phyloP scores from a whole-genome alignment of 2,888 invertebrate species.

The Leptopterna dolabrata region DNA sequence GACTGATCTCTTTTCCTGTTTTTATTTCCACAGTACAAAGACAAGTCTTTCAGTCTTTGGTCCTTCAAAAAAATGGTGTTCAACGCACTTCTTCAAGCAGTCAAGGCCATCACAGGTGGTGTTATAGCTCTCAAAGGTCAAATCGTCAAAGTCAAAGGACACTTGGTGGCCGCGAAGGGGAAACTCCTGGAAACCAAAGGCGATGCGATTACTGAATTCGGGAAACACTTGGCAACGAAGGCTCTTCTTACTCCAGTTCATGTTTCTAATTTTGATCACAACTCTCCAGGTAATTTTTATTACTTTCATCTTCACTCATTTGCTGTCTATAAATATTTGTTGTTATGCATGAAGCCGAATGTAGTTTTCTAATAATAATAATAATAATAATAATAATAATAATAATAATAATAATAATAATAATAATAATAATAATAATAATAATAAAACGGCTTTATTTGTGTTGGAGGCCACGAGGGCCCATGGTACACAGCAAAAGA shows the following conservation, averaged over 20 bases:
- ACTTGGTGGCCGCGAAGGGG: slow-evolving; percentile 74
- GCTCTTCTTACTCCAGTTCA: slow-evolving; percentile 69
- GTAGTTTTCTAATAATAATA: no score
- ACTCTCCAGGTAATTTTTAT: slow-evolving; percentile 49
- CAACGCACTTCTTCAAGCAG: slow-evolving; percentile 85
- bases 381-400: no score
- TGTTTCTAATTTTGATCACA: slow-evolving; percentile 55
- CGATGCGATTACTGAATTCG: slow-evolving; percentile 82
- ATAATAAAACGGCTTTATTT: no score
- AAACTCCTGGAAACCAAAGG: slow-evolving; percentile 76
- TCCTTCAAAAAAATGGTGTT: slow-evolving; percentile 84
- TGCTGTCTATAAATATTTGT: not conserved
- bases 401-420: no score
- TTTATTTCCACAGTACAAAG: slow-evolving; percentile 60
- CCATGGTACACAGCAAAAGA: no score
- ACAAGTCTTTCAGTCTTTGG: slow-evolving; percentile 75
- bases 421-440: no score
- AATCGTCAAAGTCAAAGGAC: slow-evolving; percentile 85
- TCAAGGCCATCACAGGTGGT: slow-evolving; percentile 88
- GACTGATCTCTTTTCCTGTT: no score
- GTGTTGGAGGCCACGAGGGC: no score
- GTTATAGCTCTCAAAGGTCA: slow-evolving; percentile 89
- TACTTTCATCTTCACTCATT: not conserved
- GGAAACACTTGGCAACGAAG: slow-evolving; percentile 82
- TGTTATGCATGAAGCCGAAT: no score